Evolutionary conservation across 2,797 vertebrate species (phyloP).

Genomic region (Xenops minutus): DNA sequence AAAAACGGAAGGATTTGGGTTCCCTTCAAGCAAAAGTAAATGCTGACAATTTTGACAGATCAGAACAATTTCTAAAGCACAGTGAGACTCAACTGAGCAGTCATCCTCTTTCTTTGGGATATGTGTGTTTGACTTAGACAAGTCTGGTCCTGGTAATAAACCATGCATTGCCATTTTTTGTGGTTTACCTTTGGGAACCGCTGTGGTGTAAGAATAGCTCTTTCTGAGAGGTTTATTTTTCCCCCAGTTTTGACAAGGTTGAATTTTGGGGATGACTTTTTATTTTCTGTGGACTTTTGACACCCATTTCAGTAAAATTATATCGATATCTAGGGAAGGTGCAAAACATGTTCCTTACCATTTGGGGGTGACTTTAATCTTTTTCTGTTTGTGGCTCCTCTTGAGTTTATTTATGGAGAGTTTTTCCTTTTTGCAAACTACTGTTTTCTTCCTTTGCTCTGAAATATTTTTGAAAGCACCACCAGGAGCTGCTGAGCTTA

Average conservation of each 20-base stretch:
- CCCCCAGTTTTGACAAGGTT: neutral
- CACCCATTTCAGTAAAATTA: neutral
- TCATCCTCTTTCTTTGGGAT: neutral
- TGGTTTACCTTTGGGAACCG: neutral
- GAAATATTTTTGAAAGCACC: slow-evolving; percentile 17
- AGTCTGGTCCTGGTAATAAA: neutral
- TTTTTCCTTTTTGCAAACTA: slow-evolving; percentile 45
- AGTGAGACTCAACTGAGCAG: neutral
- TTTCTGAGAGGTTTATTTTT: neutral
- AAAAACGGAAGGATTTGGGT: neutral
- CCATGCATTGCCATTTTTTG: neutral
- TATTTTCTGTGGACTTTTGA: neutral
- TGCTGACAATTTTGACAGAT: neutral
- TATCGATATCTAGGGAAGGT: neutral
- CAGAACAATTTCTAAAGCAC: neutral
- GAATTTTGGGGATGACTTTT: neutral
- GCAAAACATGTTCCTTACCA: slow-evolving; percentile 59
- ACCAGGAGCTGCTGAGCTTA: slow-evolving; percentile 20
- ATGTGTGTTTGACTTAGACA: neutral
- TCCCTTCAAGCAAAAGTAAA: neutral
- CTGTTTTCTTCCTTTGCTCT: slow-evolving; percentile 47
- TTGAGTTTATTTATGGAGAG: slow-evolving; percentile 10
- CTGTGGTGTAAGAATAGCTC: neutral
- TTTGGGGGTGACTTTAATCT: slow-evolving; percentile 47
- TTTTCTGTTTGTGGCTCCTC: slow-evolving; percentile 64